These are phyloP conservation scores for Platycnemis pennipes DNA, from an alignment of 2,888 invertebrate genomes.

Conservation along the genomic window DNA sequence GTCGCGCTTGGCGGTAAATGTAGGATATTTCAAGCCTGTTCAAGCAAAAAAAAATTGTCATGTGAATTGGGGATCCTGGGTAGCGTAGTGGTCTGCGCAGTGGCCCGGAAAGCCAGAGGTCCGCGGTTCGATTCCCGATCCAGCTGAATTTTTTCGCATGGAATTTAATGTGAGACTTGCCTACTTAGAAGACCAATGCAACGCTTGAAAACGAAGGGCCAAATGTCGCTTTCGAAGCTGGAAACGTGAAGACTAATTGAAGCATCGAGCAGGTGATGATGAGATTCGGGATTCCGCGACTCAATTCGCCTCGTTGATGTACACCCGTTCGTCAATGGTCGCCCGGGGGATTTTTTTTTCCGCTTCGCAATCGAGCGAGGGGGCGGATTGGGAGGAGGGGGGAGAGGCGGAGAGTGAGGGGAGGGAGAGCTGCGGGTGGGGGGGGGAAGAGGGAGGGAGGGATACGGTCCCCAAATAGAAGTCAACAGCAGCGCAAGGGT, in stretches of 20 bases:
- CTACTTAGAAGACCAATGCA: too few relatives aligned
- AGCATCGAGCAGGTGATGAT: background rate
- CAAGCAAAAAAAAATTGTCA: too few relatives aligned
- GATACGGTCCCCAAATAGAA: conserved; percentile 61
- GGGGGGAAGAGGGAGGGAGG: background rate
- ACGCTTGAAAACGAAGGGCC: background rate
- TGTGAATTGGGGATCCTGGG: too few relatives aligned
- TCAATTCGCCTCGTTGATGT: background rate
- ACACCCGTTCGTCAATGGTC: background rate
- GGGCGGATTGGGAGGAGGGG: background rate
- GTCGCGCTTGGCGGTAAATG: too few relatives aligned
- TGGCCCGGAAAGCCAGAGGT: too few relatives aligned
- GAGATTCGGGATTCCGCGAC: background rate
- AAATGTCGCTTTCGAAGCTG: background rate
- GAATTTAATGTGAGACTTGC: too few relatives aligned
- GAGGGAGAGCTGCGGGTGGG: background rate
- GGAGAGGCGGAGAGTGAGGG: background rate
- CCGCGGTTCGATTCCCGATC: too few relatives aligned
- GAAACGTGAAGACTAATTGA: background rate
- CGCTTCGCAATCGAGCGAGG: background rate
- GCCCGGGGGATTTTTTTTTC: conserved; percentile 14
- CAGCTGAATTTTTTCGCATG: too few relatives aligned
- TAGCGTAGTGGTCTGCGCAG: too few relatives aligned
- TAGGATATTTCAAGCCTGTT: too few relatives aligned
- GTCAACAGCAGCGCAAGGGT: conserved; percentile 58